Conservation (phyloP, 2,888 invertebrate species). For the Amitus sp. region DNA sequence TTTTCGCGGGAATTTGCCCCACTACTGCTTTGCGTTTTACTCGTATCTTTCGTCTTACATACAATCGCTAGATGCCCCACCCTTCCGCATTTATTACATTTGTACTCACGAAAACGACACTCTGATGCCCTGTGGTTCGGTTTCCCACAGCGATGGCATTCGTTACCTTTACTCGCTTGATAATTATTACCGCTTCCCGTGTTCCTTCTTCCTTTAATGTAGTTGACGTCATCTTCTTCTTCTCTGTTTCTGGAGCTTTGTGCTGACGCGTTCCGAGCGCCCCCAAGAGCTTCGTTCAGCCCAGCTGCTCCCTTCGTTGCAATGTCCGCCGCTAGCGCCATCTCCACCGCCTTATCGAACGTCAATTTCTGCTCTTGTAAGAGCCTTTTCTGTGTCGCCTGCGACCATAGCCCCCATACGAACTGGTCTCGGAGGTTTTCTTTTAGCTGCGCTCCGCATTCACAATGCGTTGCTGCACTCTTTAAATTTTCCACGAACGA, state of each 20-base stretch:
- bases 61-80: constrained; percentile 5
- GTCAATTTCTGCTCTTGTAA: constrained; percentile 9
- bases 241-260: no score
- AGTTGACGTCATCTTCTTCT: constrained; percentile 7
- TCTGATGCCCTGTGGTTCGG: background rate
- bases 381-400: constrained; percentile 6
- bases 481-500: constrained; percentile 22
- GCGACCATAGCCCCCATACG: constrained; percentile 14
- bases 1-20: background rate
- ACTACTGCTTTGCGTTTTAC: background rate
- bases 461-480: constrained; percentile 7
- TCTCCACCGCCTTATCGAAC: constrained; percentile 9
- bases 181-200: no score
- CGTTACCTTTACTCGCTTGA: background rate
- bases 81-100: constrained; percentile 8
- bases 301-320: constrained; percentile 14
- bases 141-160: background rate
- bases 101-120: constrained; percentile 2
- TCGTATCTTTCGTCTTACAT: background rate
- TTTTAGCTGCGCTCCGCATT: constrained; percentile 1
- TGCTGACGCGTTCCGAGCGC: background rate
- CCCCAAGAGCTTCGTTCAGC: background rate
- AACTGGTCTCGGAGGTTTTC: constrained; percentile 11
- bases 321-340: constrained; percentile 11
- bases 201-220: constrained; percentile 3